phyloP scores from a whole-genome alignment of 53 echinoderm and acorn worm genomes.

The Luidia sarsii region DNA sequence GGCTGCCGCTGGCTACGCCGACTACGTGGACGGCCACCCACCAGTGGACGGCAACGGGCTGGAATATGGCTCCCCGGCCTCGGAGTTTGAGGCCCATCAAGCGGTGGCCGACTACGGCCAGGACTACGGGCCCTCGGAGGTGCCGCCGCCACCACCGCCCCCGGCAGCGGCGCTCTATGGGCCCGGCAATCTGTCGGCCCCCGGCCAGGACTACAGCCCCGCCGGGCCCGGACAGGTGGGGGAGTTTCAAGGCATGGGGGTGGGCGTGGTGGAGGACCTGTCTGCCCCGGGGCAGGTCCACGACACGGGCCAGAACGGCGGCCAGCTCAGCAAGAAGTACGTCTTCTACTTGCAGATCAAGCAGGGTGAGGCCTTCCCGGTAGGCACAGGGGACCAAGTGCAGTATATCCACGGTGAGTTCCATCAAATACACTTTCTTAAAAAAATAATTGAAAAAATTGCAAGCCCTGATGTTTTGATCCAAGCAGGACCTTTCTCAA shows the following conservation, averaged over 20 bases:
- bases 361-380: constrained; percentile 95
- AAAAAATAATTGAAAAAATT: no score
- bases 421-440: background rate
- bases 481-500: no score
- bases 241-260: constrained; percentile 72
- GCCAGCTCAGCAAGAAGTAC: constrained; percentile 87
- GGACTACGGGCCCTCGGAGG: constrained; percentile 74
- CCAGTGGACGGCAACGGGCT: constrained; percentile 41
- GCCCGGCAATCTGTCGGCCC: constrained; percentile 47
- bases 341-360: constrained; percentile 97
- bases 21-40: constrained; percentile 64
- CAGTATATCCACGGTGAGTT: constrained; percentile 98
- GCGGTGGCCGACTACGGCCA: constrained; percentile 46
- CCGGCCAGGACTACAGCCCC: constrained; percentile 62
- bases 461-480: no score
- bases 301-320: constrained; percentile 67
- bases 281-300: constrained; percentile 77
- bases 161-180: no score
- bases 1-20: constrained; percentile 20
- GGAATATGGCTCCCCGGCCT: constrained; percentile 67
- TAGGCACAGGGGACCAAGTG: constrained; percentile 97
- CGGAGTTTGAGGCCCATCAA: constrained; percentile 73
- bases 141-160: no score
- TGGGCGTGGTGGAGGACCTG: constrained; percentile 64
- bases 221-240: constrained; percentile 38